Base-by-base conservation (phyloP, 2,888 invertebrate species). In the Schizaphis graminum region DNA sequence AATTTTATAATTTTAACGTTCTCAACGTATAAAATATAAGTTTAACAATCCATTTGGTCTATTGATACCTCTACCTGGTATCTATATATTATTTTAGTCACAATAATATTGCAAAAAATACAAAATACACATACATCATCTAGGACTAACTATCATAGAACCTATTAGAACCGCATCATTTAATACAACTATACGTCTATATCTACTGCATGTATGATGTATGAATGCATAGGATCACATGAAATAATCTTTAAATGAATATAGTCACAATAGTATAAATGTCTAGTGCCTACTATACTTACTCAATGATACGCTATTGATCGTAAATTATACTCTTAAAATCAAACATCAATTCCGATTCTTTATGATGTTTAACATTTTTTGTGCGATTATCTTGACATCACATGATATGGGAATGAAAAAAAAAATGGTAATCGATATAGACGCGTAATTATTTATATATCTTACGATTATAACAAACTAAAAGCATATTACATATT, bases 241-340 rank as follows among this genome's bases (percentile, higher is more conserved):
- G n/a, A 7, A 77, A 77, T 77, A 35, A 35, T 16, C 7, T 77
- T 77, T 7, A 35, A 77, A 77, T 35, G 16, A 77, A 77, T n/a
- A 57, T n/a, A 35, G 1, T 35, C 77, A 77, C 77, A 77, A 35
- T 77, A 11, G 10, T 49, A 49, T 8, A 47, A 5, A 5, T 49
- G 11, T 84, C n/a, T n/a, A n/a, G n/a, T n/a, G n/a, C n/a, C n/a
- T n/a, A 13, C 0, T 67, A 35, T 8, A 91, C 91, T 84, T 53
- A 91, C 91, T 84, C 53, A 7, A 91, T 77, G 53, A 91, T 28
- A 10, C 84, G 49, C 21, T 91, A 84, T 4, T 91, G 84, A 21
- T 91, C 91, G 10, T 41, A 35, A 35, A 91, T 84, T 0, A 91
- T 56, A 53, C 84, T 35, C 28, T 91, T 84, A 21, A 84, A 91